Conservation (phyloP, 2,113 vertebrate species). For the Scatophagus argus region DNA sequence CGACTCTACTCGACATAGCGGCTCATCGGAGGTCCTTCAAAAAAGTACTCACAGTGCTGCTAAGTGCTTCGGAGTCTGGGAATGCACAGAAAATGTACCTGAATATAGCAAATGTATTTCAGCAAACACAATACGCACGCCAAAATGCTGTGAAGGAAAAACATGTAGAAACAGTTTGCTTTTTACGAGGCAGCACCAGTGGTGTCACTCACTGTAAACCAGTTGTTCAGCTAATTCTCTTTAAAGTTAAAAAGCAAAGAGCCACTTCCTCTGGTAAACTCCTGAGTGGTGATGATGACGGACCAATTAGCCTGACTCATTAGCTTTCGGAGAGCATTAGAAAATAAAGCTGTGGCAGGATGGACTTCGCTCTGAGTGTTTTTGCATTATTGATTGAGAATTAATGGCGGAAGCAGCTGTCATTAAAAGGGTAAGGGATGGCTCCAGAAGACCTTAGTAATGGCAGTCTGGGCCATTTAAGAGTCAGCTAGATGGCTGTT, state of each 20-base stretch:
- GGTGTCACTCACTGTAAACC: constrained; percentile 43
- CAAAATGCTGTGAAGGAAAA: not conserved
- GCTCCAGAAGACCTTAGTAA: constrained; percentile 75
- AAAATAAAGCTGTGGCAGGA: constrained; percentile 76
- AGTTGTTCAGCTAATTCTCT: constrained; percentile 44
- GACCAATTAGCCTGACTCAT: constrained; percentile 80
- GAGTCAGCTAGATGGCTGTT: constrained; percentile 69
- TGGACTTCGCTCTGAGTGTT: constrained; percentile 71
- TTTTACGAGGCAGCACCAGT: not conserved
- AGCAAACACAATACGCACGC: not conserved
- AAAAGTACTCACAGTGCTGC: not conserved
- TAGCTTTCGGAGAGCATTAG: constrained; percentile 75
- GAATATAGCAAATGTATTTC: not conserved
- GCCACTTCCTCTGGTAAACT: constrained; percentile 71
- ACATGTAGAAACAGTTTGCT: not conserved
- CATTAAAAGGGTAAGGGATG: constrained; percentile 75
- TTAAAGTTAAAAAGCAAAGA: constrained; percentile 37
- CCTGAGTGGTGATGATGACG: constrained; percentile 71
- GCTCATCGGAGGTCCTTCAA: not conserved
- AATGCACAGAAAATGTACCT: not conserved
- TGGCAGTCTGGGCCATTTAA: constrained; percentile 75
- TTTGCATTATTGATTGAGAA: constrained; percentile 82
- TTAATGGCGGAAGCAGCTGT: constrained; percentile 82
- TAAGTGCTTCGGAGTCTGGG: not conserved
- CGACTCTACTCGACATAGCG: not conserved